Base-by-base conservation (phyloP, 2,888 invertebrate genomes). In the Euplexia lucipara region DNA sequence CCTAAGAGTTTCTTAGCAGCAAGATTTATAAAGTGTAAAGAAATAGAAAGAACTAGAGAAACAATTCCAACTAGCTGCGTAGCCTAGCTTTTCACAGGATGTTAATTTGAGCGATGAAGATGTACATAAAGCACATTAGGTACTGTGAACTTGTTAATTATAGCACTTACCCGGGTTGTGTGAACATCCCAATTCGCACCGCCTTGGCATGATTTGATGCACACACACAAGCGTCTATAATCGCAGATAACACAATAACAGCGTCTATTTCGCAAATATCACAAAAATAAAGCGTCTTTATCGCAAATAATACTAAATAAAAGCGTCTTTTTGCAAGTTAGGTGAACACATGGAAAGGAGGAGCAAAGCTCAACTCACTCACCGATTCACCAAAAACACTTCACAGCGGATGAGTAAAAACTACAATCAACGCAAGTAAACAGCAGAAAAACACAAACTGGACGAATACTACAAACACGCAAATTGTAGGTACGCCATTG, bases 181-280 rank as follows among this genome's bases (percentile, higher is more conserved):
- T n/a, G n/a, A n/a, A n/a, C n/a, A n/a, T n/a, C n/a, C n/a, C n/a
- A n/a, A n/a, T n/a, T n/a, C n/a, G n/a, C n/a, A n/a, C n/a, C n/a
- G n/a, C n/a, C n/a, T n/a, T n/a, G n/a, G n/a, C n/a, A n/a, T n/a
- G n/a, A n/a, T n/a, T n/a, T n/a, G n/a, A n/a, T n/a, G 14, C 12
- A 44, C 16, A 39, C 39, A 22, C 20, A 44, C 22, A 44, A 44
- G 44, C 14, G 22, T 44, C 44, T 44, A 44, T 44, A 20, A 39
- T 44, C 44, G 14, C 44, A 44, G 22, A 14, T 44, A 44, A 22
- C 44, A 44, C 44, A 44, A 44, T 44, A 44, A 22, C 20, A 44
- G 22, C 12, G 44, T 22, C 44, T 22, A 22, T 44, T 5, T 22
- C 44, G 7, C 44, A 44, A 44, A 44, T 44, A 22, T 14, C 22